phyloP scores from a whole-genome alignment of 2,113 vertebrate species.

The Malurus cyaneus region DNA sequence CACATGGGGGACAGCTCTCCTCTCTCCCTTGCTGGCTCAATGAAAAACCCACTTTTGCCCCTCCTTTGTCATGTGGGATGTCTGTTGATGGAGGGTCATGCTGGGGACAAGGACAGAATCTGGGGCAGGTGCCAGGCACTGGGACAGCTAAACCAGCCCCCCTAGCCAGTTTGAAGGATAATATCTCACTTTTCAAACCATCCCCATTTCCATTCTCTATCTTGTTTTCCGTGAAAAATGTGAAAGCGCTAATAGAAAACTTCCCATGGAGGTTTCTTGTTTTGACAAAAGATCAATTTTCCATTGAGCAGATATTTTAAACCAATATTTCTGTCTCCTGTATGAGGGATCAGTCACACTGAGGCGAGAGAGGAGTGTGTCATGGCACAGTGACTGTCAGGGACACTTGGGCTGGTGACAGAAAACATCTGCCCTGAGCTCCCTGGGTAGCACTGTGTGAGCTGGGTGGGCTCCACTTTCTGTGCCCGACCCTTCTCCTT shows the following conservation, averaged over 20 bases:
- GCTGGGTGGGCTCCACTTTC: neutral
- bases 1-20: neutral
- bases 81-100: neutral
- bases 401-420: neutral
- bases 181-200: neutral
- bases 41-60: neutral
- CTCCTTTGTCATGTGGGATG: neutral
- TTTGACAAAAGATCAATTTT: slow-evolving; percentile 30
- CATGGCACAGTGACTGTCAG: neutral
- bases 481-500: neutral
- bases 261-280: neutral
- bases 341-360: neutral
- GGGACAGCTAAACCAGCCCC: neutral
- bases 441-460: neutral
- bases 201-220: neutral
- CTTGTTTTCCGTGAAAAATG: neutral
- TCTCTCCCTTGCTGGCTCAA: neutral
- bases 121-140: neutral
- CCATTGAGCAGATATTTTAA: neutral
- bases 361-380: accelerated
- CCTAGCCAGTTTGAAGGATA: neutral
- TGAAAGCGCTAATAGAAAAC: neutral
- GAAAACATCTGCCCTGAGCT: neutral
- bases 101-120: neutral
- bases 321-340: slow-evolving; percentile 3